Evolutionary conservation across 2,888 invertebrate genomes (phyloP).

Genomic region (Arge pagana): DNA sequence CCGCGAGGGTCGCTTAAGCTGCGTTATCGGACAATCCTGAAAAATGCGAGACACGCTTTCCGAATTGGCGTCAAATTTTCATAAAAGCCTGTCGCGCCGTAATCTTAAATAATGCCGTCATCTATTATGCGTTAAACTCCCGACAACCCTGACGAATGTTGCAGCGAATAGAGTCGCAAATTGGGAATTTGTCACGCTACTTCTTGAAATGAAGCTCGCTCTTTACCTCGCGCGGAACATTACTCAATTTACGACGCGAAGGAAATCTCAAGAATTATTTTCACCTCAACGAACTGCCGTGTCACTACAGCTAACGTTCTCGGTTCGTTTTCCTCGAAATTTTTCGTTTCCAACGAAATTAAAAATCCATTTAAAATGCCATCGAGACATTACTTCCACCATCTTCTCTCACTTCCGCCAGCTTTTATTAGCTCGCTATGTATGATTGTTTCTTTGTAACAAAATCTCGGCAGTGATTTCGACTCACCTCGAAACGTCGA

Average conservation of each 20-base stretch:
- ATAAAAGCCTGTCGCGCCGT: slow-evolving; percentile 24
- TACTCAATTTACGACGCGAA: slow-evolving; percentile 16
- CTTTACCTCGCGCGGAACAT: not conserved
- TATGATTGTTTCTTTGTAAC: no score
- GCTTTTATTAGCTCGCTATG: no score
- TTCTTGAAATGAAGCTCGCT: slow-evolving; percentile 21
- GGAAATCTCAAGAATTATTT: not conserved
- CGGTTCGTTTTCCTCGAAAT: no score
- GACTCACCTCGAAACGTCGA: no score
- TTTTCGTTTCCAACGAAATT: no score
- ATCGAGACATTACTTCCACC: no score
- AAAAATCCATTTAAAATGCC: no score
- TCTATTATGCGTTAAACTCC: slow-evolving; percentile 36
- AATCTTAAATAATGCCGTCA: slow-evolving; percentile 37
- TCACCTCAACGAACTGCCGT: no score
- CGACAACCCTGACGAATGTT: slow-evolving; percentile 28
- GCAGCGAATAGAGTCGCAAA: slow-evolving; percentile 34
- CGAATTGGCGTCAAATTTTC: slow-evolving; percentile 17
- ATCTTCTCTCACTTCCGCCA: no score
- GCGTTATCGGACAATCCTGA: not conserved
- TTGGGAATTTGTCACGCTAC: slow-evolving; percentile 35
- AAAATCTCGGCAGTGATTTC: no score
- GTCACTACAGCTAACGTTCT: no score
- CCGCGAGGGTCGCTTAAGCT: no score
- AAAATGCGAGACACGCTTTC: not conserved